Evolutionary conservation across 2,888 invertebrate genomes (phyloP).

Genomic region (Cryptocephalus primarius): DNA sequence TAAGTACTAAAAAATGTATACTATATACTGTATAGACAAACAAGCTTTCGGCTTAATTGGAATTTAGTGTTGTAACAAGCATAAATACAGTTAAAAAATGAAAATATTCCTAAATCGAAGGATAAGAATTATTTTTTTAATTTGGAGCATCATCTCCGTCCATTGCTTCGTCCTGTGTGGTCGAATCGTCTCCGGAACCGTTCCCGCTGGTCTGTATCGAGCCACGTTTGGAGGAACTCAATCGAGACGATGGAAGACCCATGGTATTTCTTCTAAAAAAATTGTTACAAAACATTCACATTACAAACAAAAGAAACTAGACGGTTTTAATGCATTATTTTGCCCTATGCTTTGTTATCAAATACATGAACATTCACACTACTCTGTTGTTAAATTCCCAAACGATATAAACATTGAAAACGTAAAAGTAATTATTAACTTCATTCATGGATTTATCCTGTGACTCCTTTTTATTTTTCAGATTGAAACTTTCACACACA

Average conservation of each 20-base stretch:
- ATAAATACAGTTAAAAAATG: slow-evolving; percentile 6
- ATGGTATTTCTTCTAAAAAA: slow-evolving; percentile 37
- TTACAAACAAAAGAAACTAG: too few relatives aligned
- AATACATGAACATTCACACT: background rate
- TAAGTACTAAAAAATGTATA: slow-evolving; percentile 20
- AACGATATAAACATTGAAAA: background rate
- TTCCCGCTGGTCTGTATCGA: slow-evolving; percentile 50
- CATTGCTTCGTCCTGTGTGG: slow-evolving; percentile 65
- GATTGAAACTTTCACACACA: background rate
- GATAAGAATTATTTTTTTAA: slow-evolving; percentile 21
- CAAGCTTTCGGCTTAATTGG: slow-evolving; percentile 15
- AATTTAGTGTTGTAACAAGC: slow-evolving; percentile 10
- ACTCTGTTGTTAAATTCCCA: background rate
- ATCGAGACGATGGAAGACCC: slow-evolving; percentile 49
- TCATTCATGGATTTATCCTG: too few relatives aligned
- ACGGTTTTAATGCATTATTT: too few relatives aligned
- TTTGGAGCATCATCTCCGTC: slow-evolving; percentile 59
- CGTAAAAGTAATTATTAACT: too few relatives aligned
- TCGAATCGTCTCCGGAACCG: slow-evolving; percentile 64
- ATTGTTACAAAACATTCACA: background rate
- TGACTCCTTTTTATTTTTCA: too few relatives aligned
- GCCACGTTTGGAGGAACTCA: slow-evolving; percentile 54
- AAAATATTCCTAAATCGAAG: slow-evolving; percentile 5
- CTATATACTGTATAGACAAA: slow-evolving; percentile 16
- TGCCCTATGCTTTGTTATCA: background rate